Conservation (phyloP, 2,113 vertebrate species). For the Salvelinus namaycush region DNA sequence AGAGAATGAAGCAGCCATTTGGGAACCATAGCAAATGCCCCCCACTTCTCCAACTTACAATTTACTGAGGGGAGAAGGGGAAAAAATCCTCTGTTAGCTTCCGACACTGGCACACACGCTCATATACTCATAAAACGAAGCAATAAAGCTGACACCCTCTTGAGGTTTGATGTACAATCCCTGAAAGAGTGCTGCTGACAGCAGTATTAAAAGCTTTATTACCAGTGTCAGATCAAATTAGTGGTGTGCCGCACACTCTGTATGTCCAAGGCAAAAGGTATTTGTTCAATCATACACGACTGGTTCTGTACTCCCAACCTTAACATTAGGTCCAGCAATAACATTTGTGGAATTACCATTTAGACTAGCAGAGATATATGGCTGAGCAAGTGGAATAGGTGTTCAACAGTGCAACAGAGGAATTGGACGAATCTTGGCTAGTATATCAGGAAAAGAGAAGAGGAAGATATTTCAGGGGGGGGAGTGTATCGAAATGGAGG, state of each 20-base stretch:
- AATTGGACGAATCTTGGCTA: background rate
- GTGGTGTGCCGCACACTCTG: conserved; percentile 26
- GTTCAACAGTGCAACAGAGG: conserved; percentile 7
- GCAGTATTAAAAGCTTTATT: conserved; percentile 62
- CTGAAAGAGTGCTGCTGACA: conserved; percentile 45
- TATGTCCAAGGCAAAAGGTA: conserved; percentile 15
- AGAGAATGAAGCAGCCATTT: conserved; percentile 40
- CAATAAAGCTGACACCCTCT: conserved; percentile 57
- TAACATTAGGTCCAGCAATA: conserved; percentile 12
- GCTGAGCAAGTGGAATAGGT: background rate
- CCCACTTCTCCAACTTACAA: conserved; percentile 18
- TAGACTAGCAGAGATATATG: background rate
- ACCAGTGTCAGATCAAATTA: conserved; percentile 60
- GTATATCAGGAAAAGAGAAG: no score
- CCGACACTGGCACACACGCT: conserved; percentile 27
- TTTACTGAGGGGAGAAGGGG: conserved; percentile 7
- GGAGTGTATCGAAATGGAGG: background rate
- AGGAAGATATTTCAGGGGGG: background rate
- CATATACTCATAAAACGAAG: conserved; percentile 47
- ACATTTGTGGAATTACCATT: conserved; percentile 21
- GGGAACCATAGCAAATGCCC: conserved; percentile 32
- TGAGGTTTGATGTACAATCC: conserved; percentile 52
- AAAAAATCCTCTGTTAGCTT: conserved; percentile 11
- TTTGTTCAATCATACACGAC: conserved; percentile 8
- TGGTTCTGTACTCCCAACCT: conserved; percentile 2